Evolutionary conservation across 2,113 vertebrate genomes (phyloP).

Genomic region (Leucoraja erinaceus): DNA sequence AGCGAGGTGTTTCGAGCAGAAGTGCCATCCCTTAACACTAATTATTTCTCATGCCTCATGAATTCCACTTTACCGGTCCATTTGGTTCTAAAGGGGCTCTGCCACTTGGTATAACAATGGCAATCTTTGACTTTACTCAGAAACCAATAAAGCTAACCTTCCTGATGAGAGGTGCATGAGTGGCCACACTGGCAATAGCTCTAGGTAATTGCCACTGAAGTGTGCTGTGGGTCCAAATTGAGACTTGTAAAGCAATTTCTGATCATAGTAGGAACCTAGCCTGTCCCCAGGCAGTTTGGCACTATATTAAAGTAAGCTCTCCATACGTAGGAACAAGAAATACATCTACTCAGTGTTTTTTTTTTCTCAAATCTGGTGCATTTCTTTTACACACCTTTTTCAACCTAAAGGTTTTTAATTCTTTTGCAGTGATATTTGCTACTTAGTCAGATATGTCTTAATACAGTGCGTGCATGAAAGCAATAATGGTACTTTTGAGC

Average conservation of each 20-base stretch:
- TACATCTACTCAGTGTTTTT: too few species aligned
- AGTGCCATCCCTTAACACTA: background rate
- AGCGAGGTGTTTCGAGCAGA: background rate
- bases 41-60: background rate
- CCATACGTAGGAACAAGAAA: background rate
- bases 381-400: background rate
- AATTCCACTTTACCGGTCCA: background rate
- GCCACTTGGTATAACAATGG: background rate
- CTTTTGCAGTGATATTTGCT: background rate
- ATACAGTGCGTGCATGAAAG: background rate
- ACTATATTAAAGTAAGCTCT: too few species aligned
- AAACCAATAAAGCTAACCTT: background rate
- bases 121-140: background rate
- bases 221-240: background rate
- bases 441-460: background rate
- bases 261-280: background rate
- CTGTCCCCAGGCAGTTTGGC: background rate
- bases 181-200: background rate
- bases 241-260: background rate
- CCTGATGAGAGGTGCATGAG: background rate
- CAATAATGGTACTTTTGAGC: background rate
- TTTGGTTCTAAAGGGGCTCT: background rate
- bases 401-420: background rate
- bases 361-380: background rate
- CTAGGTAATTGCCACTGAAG: background rate